Conservation (phyloP, 2,797 vertebrate species). For the Anolis apletophallus region DNA sequence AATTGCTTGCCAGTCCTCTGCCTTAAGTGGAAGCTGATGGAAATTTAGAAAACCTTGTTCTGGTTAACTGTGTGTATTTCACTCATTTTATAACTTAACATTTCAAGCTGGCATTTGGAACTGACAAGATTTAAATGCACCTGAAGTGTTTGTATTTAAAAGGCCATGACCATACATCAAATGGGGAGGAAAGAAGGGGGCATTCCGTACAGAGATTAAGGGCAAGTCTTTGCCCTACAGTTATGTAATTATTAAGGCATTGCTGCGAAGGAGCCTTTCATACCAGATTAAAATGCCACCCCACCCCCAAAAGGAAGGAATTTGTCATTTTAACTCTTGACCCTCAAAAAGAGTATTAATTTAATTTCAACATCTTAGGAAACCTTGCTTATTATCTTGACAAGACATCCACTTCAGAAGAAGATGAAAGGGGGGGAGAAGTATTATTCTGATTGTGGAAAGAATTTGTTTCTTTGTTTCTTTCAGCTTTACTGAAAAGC, state of each 20-base stretch:
- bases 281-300: background rate
- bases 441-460: conserved; percentile 1
- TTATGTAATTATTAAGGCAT: background rate
- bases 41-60: conserved; percentile 22
- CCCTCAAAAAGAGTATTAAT: background rate
- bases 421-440: background rate
- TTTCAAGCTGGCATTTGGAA: conserved; percentile 26
- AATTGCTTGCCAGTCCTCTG: conserved; percentile 8
- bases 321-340: background rate
- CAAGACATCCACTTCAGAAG: background rate
- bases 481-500: background rate
- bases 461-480: background rate
- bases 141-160: conserved; percentile 34
- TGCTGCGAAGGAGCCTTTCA: conserved; percentile 24
- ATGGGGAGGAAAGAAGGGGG: background rate
- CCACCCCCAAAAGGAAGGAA: background rate
- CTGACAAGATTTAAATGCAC: conserved; percentile 46
- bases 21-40: background rate
- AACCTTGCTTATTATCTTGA: conserved; percentile 19
- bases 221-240: background rate
- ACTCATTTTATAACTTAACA: conserved; percentile 6
- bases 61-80: conserved; percentile 13
- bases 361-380: conserved; percentile 7
- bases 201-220: conserved; percentile 16
- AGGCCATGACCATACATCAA: conserved; percentile 10